A percentile compares a stretch with the other conserved stretches of the same genome.
phyloP scores from a whole-genome alignment of 2,797 vertebrate species.

The Ptychobarbus kaznakovi region DNA sequence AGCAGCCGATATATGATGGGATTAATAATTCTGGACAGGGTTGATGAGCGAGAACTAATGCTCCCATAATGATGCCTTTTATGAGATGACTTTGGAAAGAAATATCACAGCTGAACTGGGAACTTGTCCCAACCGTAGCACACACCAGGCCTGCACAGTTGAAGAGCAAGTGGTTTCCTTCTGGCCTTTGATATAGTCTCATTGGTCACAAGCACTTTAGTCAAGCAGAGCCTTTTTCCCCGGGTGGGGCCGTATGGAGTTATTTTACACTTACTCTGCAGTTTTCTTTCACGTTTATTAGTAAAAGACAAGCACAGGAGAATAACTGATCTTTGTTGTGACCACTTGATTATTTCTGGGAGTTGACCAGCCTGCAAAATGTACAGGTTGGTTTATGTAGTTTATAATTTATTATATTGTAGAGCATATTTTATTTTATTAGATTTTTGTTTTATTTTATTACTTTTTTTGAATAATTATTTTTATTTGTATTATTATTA shows the following conservation, averaged over 20 bases:
- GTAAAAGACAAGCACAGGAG: not conserved
- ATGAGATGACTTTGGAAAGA: constrained; percentile 24
- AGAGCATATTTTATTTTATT: not conserved
- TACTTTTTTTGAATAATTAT: not conserved
- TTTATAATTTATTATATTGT: not conserved
- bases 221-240: not conserved
- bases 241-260: not conserved
- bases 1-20: not conserved
- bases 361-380: not conserved
- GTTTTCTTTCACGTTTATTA: constrained; percentile 1
- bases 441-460: not conserved
- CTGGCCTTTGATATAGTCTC: constrained; percentile 10
- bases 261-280: not conserved
- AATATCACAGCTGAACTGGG: not conserved
- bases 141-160: not conserved
- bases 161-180: constrained; percentile 21
- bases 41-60: not conserved
- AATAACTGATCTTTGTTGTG: not conserved
- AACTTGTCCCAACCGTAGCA: constrained; percentile 1
- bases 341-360: not conserved
- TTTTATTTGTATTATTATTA: not conserved
- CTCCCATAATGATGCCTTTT: not conserved
- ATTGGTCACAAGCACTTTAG: constrained; percentile 15
- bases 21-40: constrained; percentile 24
- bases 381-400: not conserved